phyloP scores from a whole-genome alignment of 64 coral and sea anemone genomes.

The Dendrophyllia cribrosa region DNA sequence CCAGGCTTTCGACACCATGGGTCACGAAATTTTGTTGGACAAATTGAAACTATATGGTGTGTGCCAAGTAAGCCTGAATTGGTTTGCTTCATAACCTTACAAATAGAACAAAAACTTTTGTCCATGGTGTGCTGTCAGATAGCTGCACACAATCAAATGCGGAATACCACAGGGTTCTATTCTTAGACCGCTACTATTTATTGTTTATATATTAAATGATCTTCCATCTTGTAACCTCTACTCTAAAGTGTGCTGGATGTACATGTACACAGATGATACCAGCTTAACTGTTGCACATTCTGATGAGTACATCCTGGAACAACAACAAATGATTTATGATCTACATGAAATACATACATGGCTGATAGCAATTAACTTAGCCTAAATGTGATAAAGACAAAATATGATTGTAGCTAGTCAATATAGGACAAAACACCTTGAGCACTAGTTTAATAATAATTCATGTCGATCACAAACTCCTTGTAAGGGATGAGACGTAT shows the following conservation, averaged over 20 bases:
- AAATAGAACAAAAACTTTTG: neutral
- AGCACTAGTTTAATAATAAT: neutral
- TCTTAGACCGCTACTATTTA: constrained; percentile 6
- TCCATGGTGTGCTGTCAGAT: constrained; percentile 1
- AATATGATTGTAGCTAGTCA: too few relatives aligned
- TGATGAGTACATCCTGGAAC: neutral
- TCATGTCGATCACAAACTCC: neutral
- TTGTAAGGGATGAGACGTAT: too few relatives aligned
- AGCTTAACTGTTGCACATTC: neutral
- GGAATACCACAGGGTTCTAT: constrained; percentile 27
- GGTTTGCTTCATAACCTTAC: constrained; percentile 5
- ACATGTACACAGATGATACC: constrained; percentile 56
- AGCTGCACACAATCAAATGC: neutral
- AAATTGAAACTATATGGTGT: too few relatives aligned
- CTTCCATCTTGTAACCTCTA: neutral
- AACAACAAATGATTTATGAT: constrained; percentile 18
- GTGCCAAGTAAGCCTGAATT: neutral
- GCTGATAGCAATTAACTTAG: too few relatives aligned
- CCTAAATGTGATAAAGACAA: too few relatives aligned
- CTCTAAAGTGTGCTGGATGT: neutral
- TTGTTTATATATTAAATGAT: constrained; percentile 58
- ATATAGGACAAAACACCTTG: too few relatives aligned
- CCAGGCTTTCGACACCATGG: too few relatives aligned
- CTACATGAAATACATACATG: neutral
- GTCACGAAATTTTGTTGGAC: too few relatives aligned